Conservation (phyloP, 2,888 invertebrate species). For the Macrosiphum euphorbiae region DNA sequence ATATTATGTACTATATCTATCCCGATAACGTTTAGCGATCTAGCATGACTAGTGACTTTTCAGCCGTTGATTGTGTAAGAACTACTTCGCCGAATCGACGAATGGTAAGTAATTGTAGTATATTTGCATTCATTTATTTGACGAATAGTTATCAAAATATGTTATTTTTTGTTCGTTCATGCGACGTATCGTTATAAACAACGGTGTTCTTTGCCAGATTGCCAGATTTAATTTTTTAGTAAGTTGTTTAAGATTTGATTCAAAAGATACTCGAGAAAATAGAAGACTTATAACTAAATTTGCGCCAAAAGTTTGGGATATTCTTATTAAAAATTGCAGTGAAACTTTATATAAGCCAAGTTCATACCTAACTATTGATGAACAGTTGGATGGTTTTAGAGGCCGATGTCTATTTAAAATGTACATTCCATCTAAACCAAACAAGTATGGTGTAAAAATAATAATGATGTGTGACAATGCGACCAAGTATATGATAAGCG, state of each 20-base stretch:
- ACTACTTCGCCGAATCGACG: no score
- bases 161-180: slow-evolving; percentile 39
- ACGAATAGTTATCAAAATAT: slow-evolving; percentile 34
- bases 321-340: neutral
- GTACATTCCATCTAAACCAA: neutral
- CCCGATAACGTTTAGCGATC: no score
- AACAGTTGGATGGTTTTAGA: neutral
- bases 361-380: neutral
- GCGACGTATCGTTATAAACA: neutral
- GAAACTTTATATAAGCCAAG: neutral
- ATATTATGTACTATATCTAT: no score
- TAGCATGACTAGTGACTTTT: no score
- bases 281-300: neutral
- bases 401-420: neutral
- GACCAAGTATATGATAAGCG: no score
- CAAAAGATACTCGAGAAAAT: neutral
- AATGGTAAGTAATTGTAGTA: slow-evolving; percentile 29
- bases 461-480: neutral
- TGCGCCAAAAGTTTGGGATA: neutral
- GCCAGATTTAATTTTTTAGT: no score
- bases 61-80: no score
- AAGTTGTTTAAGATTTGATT: slow-evolving; percentile 21
- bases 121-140: slow-evolving; percentile 23
- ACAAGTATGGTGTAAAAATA: slow-evolving; percentile 20
- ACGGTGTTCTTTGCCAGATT: no score